Evolutionary conservation across 2,888 invertebrate species (phyloP).

Genomic region (Dryococelus australis): DNA sequence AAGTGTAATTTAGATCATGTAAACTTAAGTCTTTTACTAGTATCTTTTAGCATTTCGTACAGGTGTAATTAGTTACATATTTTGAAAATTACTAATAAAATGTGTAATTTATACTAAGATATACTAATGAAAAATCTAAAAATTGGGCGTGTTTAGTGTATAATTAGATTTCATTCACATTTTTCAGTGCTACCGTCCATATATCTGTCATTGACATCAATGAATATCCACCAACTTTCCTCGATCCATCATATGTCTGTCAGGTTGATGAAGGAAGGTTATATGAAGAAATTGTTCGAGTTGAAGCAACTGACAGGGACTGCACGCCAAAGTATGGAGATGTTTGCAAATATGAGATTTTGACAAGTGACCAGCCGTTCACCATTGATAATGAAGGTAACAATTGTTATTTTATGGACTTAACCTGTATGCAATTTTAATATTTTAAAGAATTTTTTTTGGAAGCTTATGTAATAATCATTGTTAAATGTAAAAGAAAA

Average conservation of each 20-base stretch:
- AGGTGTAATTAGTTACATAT: too few relatives aligned
- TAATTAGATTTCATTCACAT: slow-evolving; percentile 41
- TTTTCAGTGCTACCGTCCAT: slow-evolving; percentile 85
- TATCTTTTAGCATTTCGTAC: too few relatives aligned
- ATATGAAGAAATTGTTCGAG: slow-evolving; percentile 88
- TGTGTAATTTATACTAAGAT: too few relatives aligned
- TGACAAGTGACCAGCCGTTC: slow-evolving; percentile 90
- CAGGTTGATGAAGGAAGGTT: slow-evolving; percentile 90
- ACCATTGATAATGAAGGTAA: slow-evolving; percentile 88
- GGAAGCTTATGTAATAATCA: too few relatives aligned
- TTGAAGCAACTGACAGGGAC: slow-evolving; percentile 92
- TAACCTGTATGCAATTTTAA: too few relatives aligned
- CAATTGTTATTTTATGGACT: too few relatives aligned
- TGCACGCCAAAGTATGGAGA: slow-evolving; percentile 95
- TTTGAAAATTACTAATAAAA: too few relatives aligned
- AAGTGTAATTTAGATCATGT: too few relatives aligned
- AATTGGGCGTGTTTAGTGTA: not conserved
- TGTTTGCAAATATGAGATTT: slow-evolving; percentile 97
- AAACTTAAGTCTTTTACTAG: too few relatives aligned
- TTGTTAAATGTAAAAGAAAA: too few relatives aligned
- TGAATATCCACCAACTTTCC: slow-evolving; percentile 92
- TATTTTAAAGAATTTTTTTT: too few relatives aligned
- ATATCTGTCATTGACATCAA: slow-evolving; percentile 96
- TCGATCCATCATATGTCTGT: slow-evolving; percentile 88
- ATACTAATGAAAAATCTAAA: not conserved